These are phyloP conservation scores for Excalfactoria chinensis DNA, from an alignment of 2,113 vertebrate species.

Conservation along the genomic window DNA sequence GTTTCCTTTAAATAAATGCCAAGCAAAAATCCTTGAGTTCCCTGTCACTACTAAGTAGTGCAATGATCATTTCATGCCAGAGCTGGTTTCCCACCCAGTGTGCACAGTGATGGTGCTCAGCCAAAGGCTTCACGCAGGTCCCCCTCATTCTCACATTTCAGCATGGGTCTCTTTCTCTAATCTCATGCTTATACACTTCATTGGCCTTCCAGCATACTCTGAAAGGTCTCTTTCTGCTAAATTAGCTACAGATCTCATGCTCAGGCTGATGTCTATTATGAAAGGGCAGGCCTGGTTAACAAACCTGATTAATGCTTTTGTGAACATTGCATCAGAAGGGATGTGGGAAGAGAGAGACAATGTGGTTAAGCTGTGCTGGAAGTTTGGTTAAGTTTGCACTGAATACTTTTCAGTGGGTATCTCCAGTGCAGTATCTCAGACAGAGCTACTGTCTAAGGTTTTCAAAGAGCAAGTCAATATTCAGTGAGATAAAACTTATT, in stretches of 20 bases:
- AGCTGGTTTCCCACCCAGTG: neutral
- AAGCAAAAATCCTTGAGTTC: neutral
- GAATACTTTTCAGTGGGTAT: neutral
- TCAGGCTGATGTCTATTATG: rapidly evolving
- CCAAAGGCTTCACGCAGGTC: neutral
- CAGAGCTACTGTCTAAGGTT: neutral
- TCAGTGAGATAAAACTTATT: neutral
- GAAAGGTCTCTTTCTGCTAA: constrained; percentile 36
- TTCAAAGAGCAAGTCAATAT: neutral
- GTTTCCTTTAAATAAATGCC: neutral
- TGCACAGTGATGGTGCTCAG: neutral
- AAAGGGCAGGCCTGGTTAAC: neutral
- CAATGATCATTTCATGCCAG: neutral
- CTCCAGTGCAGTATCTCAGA: neutral
- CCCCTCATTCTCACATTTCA: neutral
- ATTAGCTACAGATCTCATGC: constrained; percentile 2
- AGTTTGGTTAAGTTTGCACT: too few relatives aligned
- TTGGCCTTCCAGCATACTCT: neutral
- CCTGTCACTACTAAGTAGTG: neutral
- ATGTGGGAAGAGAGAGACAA: neutral
- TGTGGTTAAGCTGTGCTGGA: too few relatives aligned
- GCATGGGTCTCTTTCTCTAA: neutral
- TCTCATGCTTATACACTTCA: neutral
- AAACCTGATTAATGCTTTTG: neutral
- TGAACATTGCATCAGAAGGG: neutral